Percentiles rank a stretch among this genome's conserved stretches.
Evolutionary conservation across 2,797 vertebrate genomes (phyloP).

Genomic region (Spondyliosoma cantharus): DNA sequence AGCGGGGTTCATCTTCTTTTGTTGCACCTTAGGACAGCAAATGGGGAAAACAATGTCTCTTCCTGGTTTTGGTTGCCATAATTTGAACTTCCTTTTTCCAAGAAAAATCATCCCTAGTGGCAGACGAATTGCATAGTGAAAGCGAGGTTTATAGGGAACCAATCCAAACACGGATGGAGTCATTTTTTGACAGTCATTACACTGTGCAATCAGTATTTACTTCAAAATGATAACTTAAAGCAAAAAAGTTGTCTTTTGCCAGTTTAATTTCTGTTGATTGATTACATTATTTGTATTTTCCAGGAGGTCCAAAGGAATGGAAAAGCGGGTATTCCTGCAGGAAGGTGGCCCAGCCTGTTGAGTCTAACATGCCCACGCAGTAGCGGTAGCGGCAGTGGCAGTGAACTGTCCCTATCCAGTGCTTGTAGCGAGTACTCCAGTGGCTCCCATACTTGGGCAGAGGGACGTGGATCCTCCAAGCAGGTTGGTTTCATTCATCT

Average conservation of each 20-base stretch:
- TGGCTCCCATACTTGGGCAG: conserved; percentile 90
- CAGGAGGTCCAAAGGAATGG: conserved; percentile 88
- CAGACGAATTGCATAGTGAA: too few relatives aligned
- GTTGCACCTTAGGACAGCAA: too few relatives aligned
- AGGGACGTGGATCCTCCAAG: conserved; percentile 87
- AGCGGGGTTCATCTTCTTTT: too few relatives aligned
- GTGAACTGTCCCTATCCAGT: conserved; percentile 90
- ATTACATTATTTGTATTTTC: conserved; percentile 31
- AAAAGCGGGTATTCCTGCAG: conserved; percentile 82
- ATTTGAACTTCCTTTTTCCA: too few relatives aligned
- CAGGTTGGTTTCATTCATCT: conserved; percentile 75
- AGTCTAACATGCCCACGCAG: conserved; percentile 87
- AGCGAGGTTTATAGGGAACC: too few relatives aligned
- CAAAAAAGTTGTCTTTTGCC: background rate
- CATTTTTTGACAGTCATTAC: too few relatives aligned
- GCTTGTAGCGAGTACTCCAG: conserved; percentile 92
- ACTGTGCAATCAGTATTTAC: too few relatives aligned
- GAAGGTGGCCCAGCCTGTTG: conserved; percentile 86
- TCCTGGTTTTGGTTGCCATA: too few relatives aligned
- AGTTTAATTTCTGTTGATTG: background rate
- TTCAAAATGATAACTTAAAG: too few relatives aligned
- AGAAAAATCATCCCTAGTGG: too few relatives aligned
- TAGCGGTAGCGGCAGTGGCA: conserved; percentile 88
- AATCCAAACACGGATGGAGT: too few relatives aligned
- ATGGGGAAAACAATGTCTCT: too few relatives aligned